Conservation (phyloP, 1,140 invertebrate species). For the Globodera ellingtonae region DNA sequence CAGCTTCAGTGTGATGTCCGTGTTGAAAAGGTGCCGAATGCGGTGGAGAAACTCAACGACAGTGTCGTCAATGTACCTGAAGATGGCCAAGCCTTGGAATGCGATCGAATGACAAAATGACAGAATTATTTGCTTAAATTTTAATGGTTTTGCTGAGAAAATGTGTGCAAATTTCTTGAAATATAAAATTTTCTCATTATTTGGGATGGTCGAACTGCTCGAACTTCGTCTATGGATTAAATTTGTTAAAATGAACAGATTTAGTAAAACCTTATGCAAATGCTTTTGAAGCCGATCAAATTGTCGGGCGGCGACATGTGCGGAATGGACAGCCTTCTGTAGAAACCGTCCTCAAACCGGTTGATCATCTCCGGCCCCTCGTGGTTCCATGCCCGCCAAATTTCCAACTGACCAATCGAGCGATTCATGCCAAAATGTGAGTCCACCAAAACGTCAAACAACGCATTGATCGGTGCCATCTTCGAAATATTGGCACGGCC, state of each 20-base stretch:
- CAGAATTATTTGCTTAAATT: no score
- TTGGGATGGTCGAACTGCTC: no score
- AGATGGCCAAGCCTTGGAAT: not conserved
- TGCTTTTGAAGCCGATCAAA: not conserved
- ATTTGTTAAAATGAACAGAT: no score
- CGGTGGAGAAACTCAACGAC: not conserved
- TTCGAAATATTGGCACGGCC: not conserved
- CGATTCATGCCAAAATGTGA: not conserved
- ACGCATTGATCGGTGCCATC: not conserved
- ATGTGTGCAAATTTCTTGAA: no score
- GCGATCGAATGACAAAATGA: not conserved
- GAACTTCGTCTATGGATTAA: no score
- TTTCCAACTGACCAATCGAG: not conserved
- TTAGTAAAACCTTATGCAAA: not conserved
- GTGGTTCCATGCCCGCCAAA: not conserved
- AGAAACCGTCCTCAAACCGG: not conserved
- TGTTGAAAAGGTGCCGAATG: not conserved
- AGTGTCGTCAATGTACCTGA: not conserved
- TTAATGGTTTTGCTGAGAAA: no score
- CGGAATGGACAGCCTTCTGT: not conserved
- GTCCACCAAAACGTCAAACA: not conserved
- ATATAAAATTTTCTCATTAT: no score
- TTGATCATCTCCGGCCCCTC: not conserved
- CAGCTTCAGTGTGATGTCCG: not conserved
- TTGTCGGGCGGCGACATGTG: not conserved